A percentile compares a stretch with the other conserved stretches of the same genome.
Evolutionary conservation across 2,113 vertebrate species (phyloP).

Genomic region (Toxotes jaculatrix): DNA sequence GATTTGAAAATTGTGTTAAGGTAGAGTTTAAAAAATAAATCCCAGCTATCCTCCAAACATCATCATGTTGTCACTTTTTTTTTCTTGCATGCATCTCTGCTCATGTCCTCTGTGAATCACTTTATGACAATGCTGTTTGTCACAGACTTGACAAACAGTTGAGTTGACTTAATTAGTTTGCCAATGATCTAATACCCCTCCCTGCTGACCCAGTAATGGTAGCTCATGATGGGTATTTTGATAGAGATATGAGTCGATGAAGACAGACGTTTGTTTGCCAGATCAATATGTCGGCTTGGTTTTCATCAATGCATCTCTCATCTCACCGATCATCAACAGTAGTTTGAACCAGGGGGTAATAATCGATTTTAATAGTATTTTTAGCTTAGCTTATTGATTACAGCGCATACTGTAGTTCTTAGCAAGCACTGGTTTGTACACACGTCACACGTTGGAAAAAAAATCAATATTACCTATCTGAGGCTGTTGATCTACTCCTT

Average conservation of each 20-base stretch:
- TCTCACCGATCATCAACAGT: slow-evolving; percentile 56
- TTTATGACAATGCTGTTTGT: slow-evolving; percentile 38
- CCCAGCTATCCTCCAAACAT: not conserved
- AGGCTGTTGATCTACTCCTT: slow-evolving; percentile 47
- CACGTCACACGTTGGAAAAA: slow-evolving; percentile 26
- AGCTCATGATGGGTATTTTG: slow-evolving; percentile 65
- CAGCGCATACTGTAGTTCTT: slow-evolving; percentile 37
- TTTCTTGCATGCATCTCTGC: slow-evolving; percentile 4
- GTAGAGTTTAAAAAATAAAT: no score
- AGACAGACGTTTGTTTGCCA: slow-evolving; percentile 64
- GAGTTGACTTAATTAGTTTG: slow-evolving; percentile 71
- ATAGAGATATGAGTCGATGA: slow-evolving; percentile 69
- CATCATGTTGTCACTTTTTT: not conserved
- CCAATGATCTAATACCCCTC: slow-evolving; percentile 57
- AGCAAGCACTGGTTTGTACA: slow-evolving; percentile 54
- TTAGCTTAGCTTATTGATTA: slow-evolving; percentile 74
- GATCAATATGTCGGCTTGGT: slow-evolving; percentile 73
- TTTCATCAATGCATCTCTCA: slow-evolving; percentile 63
- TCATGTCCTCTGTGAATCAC: slow-evolving; percentile 5
- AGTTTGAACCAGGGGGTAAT: slow-evolving; percentile 62
- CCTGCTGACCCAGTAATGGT: slow-evolving; percentile 61
- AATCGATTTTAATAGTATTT: slow-evolving; percentile 76
- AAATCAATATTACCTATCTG: slow-evolving; percentile 59
- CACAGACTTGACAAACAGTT: slow-evolving; percentile 49
- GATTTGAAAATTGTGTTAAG: not conserved